Percentiles rank a stretch among this genome's conserved stretches.
phyloP scores from a whole-genome alignment of 2,113 vertebrate genomes.

The Pteruthius melanotis region DNA sequence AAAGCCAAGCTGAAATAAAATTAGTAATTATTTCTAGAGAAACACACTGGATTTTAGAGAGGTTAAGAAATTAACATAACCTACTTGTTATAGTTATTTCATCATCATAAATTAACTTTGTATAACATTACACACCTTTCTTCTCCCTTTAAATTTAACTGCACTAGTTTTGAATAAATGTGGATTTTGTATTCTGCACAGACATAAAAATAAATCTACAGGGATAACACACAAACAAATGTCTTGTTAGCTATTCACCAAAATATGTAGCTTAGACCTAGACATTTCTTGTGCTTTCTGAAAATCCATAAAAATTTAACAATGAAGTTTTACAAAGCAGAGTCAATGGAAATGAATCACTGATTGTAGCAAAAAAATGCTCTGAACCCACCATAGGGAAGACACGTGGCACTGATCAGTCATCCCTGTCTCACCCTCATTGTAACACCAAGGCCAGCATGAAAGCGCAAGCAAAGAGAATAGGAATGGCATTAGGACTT shows the following conservation, averaged over 20 bases:
- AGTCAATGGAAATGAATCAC: not conserved
- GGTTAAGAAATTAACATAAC: not conserved
- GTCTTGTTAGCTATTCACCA: not conserved
- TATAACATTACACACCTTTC: not conserved
- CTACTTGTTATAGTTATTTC: not conserved
- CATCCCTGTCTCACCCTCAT: not conserved
- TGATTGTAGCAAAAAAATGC: not conserved
- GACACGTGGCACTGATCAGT: not conserved
- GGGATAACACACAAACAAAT: not conserved
- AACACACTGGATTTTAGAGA: not conserved
- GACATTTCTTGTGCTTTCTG: not conserved
- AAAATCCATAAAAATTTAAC: not conserved
- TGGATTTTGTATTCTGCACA: not conserved
- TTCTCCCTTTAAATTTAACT: not conserved
- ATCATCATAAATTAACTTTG: not conserved
- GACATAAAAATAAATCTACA: not conserved
- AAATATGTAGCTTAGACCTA: not conserved
- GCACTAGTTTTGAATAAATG: not conserved
- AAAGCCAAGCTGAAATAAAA: not conserved
- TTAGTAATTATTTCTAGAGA: not conserved
- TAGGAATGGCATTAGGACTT: not conserved
- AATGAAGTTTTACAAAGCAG: not conserved
- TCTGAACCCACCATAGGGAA: not conserved
- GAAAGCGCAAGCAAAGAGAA: not conserved
- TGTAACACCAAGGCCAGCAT: rapidly evolving